Conservation (phyloP, 2,113 vertebrate species). For the Microcebus tavaratra region DNA sequence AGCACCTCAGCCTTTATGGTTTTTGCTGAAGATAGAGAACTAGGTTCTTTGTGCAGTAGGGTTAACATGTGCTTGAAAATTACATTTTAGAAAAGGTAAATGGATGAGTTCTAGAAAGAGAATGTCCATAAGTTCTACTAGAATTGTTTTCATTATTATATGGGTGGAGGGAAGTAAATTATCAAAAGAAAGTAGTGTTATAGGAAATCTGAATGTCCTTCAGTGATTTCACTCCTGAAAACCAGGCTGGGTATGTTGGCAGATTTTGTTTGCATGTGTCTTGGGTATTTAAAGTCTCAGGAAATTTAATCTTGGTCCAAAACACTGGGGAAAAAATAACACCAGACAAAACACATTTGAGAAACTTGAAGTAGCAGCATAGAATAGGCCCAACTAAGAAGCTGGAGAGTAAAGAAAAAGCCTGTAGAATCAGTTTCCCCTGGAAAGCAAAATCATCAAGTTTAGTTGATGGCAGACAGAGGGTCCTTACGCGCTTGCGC, state of each 20-base stretch:
- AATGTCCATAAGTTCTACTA: neutral
- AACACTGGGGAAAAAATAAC: neutral
- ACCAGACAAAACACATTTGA: conserved; percentile 13
- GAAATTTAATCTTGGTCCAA: conserved; percentile 45
- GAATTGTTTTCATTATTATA: neutral
- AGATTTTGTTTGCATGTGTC: conserved; percentile 26
- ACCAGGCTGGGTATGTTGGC: neutral
- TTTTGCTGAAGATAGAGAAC: neutral
- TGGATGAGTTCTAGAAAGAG: neutral
- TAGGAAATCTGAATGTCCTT: neutral
- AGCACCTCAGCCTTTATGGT: neutral
- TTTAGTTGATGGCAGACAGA: neutral
- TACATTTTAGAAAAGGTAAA: neutral
- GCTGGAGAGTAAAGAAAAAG: neutral
- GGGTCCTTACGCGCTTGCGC: fast-evolving
- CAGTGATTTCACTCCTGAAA: neutral
- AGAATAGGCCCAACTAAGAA: neutral
- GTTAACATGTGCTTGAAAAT: conserved; percentile 11
- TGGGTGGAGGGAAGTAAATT: neutral
- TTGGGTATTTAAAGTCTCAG: conserved; percentile 40
- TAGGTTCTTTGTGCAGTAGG: neutral
- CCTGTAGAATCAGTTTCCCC: neutral
- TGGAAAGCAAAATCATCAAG: neutral
- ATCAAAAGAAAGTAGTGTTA: neutral
- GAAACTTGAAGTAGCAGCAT: neutral